Percentiles rank a stretch among this genome's conserved stretches.
Conservation (phyloP, 1,140 invertebrate species). For the Lasioglossum baleicum region DNA sequence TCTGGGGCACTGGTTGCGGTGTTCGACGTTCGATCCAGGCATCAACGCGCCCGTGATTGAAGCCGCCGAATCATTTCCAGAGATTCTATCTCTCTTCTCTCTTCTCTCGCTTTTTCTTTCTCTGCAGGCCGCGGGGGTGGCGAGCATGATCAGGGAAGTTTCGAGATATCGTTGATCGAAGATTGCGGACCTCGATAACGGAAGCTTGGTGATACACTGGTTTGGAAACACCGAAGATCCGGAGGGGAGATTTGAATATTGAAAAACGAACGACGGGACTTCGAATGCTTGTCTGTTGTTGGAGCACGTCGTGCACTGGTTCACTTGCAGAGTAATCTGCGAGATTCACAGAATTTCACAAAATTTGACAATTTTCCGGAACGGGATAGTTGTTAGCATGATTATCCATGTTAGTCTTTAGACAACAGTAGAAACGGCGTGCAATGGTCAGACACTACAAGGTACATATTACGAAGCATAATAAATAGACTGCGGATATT, state of each 20-base stretch:
- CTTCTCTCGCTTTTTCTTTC: neutral
- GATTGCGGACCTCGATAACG: neutral
- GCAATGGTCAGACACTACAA: too few species aligned
- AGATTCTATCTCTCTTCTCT: neutral
- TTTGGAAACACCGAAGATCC: neutral
- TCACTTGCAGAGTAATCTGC: too few species aligned
- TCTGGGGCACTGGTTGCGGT: neutral
- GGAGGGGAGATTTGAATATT: neutral
- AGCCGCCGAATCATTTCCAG: neutral
- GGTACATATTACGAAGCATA: too few species aligned
- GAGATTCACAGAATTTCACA: too few species aligned
- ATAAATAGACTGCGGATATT: too few species aligned
- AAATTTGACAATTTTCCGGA: too few species aligned
- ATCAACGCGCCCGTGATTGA: neutral
- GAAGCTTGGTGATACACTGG: neutral
- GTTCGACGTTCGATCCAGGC: slow-evolving; percentile 2
- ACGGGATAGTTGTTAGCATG: too few species aligned
- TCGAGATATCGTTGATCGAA: neutral
- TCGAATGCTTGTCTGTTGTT: too few species aligned
- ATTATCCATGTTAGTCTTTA: too few species aligned
- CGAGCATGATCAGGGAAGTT: neutral
- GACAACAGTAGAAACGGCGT: too few species aligned
- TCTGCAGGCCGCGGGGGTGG: neutral
- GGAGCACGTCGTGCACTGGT: too few species aligned
- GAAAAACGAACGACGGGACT: too few species aligned